Evolutionary conservation across 1,140 invertebrate genomes (phyloP).

Genomic region (Musca vetustissima): DNA sequence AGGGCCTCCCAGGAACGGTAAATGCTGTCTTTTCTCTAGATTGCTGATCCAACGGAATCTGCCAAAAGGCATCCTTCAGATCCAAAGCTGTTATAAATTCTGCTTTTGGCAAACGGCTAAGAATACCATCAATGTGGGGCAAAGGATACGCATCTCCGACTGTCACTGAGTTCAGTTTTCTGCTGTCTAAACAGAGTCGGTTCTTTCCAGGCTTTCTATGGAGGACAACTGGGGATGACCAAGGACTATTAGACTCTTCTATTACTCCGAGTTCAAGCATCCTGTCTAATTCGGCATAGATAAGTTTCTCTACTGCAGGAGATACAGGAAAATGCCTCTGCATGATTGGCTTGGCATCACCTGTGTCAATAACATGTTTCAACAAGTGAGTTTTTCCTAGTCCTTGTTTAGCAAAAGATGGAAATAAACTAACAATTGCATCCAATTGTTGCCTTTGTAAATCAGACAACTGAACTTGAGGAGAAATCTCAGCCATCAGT

Average conservation of each 20-base stretch:
- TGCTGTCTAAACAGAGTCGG: not conserved
- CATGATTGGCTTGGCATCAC: not conserved
- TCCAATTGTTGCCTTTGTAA: not conserved
- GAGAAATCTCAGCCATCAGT: not conserved
- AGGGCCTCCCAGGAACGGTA: constrained; percentile 18
- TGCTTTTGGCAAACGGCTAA: constrained; percentile 25
- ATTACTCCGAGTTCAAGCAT: not conserved
- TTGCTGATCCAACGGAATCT: constrained; percentile 5
- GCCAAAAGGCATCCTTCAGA: constrained; percentile 25
- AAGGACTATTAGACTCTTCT: not conserved
- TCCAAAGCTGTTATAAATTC: constrained; percentile 21
- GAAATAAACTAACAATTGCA: not conserved
- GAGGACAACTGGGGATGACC: not conserved
- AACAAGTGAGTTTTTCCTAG: not conserved
- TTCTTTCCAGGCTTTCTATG: not conserved
- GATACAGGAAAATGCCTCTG: not conserved
- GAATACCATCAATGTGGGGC: not conserved
- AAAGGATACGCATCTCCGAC: not conserved
- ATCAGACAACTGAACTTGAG: not conserved
- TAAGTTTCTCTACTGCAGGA: not conserved
- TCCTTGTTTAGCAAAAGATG: constrained; percentile 6
- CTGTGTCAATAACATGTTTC: constrained; percentile 4
- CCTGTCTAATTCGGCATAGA: not conserved
- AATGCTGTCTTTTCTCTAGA: constrained; percentile 25
- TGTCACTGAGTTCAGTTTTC: not conserved